Base-by-base conservation (phyloP, 2,113 vertebrate species). In the Cyanoderma ruficeps region DNA sequence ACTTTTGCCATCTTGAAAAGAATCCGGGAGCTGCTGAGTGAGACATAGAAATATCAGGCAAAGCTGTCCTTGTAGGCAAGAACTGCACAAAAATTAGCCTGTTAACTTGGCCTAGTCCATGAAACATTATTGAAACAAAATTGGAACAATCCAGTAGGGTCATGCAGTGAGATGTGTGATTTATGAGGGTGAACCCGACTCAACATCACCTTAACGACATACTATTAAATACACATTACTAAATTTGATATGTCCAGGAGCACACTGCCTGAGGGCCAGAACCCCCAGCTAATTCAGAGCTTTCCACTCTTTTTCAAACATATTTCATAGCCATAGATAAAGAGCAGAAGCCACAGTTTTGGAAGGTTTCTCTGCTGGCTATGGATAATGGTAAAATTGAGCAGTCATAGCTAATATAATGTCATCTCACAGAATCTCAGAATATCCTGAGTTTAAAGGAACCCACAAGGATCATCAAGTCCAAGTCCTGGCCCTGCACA, bases 111-210 rank as follows among this genome's bases (percentile, higher is more conserved):
- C 39, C 27, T 64, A 35, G 33, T 22, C 64, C n/a, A 4, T 83
- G 31, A 81, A 89, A 74, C 65, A 67, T 78, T 92, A 70, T 46
- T 88, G 75, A 84, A 85, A 69, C 61, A 68, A 42, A 93, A 67
- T 21, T 77, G 71, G 44, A 83, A 35, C 52, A 83, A 89, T 86
- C 60, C 19, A 75, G n/a, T 24, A 44, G 59, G 25, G 39, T 83
- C 59, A 67, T 37, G 39, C 22, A 80, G 24, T 15, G 30, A 42
- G 33, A 47, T 24, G 18, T 30, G 31, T 95, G 76, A 83, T 89
- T 94, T 93, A 83, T 91, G 71, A 93, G 42, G 42, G 11, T 70
- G 74, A 93, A 96, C 39, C 20, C 39, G 92, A 28, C 72, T 88
- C 41, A 83, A 23, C 21, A 59, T 65, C 18, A 52, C 87, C 60